Evolutionary conservation across 1,140 invertebrate species (phyloP).

Genomic region (Pollicipes pollicipes): DNA sequence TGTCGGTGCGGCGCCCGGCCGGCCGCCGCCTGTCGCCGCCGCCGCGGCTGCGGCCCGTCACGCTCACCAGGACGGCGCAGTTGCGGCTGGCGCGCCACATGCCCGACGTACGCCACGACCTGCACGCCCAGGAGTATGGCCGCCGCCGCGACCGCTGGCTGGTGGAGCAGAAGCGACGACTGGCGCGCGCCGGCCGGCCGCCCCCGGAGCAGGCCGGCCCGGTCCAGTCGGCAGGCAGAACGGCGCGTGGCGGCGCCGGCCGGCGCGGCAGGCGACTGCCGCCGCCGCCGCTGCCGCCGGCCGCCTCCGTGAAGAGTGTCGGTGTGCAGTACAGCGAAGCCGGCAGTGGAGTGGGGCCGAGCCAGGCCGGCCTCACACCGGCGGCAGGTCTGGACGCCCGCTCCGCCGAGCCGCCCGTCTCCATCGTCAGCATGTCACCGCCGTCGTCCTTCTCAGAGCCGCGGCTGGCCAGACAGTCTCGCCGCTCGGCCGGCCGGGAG

Average conservation of each 20-base stretch:
- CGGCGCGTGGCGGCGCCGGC: background rate
- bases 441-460: background rate
- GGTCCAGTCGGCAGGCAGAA: background rate
- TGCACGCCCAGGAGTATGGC: background rate
- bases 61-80: background rate
- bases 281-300: no score
- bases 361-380: background rate
- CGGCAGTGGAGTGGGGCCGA: no score
- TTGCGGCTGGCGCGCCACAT: slow-evolving; percentile 1
- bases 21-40: background rate
- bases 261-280: no score
- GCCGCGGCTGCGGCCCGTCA: background rate
- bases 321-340: background rate
- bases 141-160: background rate
- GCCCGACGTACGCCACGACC: background rate
- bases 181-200: background rate
- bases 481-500: no score
- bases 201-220: background rate
- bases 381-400: background rate
- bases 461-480: no score
- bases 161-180: background rate
- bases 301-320: background rate
- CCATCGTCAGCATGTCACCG: no score
- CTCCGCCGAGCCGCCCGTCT: no score
- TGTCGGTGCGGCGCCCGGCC: background rate